Percentiles rank a stretch among this genome's conserved stretches.
Conservation (phyloP, 53 echinoderm and acorn worm species). For the Pentamera pediparva region DNA sequence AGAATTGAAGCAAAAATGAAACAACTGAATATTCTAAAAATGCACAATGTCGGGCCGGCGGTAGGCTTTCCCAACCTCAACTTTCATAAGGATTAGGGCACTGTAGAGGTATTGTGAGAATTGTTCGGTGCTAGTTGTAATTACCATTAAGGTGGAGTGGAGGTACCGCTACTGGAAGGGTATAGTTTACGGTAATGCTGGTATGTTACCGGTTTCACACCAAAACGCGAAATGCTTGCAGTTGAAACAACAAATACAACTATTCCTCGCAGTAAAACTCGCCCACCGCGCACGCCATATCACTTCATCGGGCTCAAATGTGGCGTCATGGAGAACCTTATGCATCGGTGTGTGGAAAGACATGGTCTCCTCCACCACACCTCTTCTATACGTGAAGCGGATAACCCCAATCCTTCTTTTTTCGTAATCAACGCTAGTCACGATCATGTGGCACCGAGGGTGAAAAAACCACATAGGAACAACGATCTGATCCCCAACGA, state of each 20-base stretch:
- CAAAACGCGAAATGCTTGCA: constrained; percentile 13
- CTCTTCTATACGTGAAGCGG: constrained; percentile 35
- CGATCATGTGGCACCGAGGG: constrained; percentile 48
- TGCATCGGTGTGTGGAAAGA: neutral
- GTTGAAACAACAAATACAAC: neutral
- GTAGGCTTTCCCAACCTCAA: no score
- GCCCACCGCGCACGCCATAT: neutral
- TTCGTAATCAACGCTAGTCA: neutral
- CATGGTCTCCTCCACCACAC: constrained; percentile 37
- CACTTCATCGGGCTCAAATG: neutral
- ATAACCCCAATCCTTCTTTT: constrained; percentile 22
- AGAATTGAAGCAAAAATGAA: no score
- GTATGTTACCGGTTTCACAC: neutral
- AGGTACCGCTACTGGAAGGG: no score
- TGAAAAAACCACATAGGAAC: constrained; percentile 30
- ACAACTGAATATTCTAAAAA: no score
- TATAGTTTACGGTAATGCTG: neutral
- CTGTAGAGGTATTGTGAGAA: no score
- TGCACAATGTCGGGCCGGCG: no score
- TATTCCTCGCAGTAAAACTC: no score
- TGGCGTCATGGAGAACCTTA: neutral
- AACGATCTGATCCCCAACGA: constrained; percentile 40
- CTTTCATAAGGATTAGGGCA: no score
- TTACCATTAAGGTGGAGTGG: no score
- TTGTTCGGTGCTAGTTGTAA: no score